These are phyloP conservation scores for Telmatochromis bifrenatus DNA, from an alignment of 2,113 vertebrate species.

Conservation along the genomic window DNA sequence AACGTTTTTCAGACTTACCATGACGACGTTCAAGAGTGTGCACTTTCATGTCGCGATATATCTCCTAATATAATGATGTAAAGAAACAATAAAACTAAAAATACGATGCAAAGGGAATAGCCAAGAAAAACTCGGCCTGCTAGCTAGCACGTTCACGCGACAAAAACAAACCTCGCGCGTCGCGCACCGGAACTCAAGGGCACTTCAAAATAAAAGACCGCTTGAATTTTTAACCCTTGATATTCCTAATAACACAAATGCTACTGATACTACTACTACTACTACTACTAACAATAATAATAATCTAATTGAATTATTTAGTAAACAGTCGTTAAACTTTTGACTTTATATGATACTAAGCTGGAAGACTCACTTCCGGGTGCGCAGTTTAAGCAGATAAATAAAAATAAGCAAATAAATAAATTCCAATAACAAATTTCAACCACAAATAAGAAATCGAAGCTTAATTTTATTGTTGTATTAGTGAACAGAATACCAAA, in stretches of 20 bases:
- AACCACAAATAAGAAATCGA: slow-evolving; percentile 23
- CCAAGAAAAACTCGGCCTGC: not conserved
- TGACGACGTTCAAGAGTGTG: not conserved
- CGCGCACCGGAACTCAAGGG: not conserved
- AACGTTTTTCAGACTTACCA: not conserved
- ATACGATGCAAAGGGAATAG: not conserved
- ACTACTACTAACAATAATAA: not conserved
- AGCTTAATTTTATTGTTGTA: slow-evolving; percentile 59
- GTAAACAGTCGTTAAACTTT: not conserved
- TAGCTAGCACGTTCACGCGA: not conserved
- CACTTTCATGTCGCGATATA: not conserved
- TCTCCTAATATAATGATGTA: not conserved
- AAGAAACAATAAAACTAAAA: not conserved
- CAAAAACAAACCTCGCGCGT: slow-evolving; percentile 47
- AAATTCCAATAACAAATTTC: not conserved
- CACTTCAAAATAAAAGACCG: slow-evolving; percentile 40
- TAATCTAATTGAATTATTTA: not conserved
- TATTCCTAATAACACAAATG: not conserved
- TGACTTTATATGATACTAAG: not conserved
- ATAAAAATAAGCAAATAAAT: not conserved
- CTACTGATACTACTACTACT: not conserved
- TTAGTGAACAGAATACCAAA: slow-evolving; percentile 75
- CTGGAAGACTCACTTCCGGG: not conserved
- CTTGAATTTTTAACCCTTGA: not conserved
- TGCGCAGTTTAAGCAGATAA: not conserved